A percentile compares a stretch with the other conserved stretches of the same genome.
These are phyloP conservation scores for Drosophila micromelanica DNA, from an alignment of 1,140 invertebrate species.

Conservation along the genomic window DNA sequence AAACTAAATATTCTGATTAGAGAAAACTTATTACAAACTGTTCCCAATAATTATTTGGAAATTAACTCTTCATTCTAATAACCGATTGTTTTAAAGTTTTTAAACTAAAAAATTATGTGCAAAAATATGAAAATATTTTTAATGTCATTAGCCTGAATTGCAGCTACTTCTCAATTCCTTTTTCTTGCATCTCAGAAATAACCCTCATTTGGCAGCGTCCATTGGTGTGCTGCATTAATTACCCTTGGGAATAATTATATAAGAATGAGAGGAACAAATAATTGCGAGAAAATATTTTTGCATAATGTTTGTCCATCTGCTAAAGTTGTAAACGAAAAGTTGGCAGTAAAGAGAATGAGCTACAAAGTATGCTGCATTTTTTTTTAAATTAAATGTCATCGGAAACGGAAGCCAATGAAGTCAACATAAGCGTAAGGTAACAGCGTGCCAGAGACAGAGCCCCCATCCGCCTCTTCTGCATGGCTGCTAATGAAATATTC, in stretches of 20 bases:
- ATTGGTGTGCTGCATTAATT: conserved; percentile 37
- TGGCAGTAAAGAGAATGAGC: conserved; percentile 11
- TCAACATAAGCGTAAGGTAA: conserved; percentile 33
- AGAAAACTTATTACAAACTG: no score
- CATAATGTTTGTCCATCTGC: conserved; percentile 36
- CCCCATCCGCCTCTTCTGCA: conserved; percentile 10
- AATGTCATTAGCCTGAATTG: conserved; percentile 9
- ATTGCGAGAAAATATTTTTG: conserved; percentile 26
- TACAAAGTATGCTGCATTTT: conserved; percentile 66
- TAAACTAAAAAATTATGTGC: no score
- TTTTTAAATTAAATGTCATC: conserved; percentile 55
- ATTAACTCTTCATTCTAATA: no score
- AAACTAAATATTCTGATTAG: no score
- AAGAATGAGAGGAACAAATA: neutral
- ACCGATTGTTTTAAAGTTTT: no score
- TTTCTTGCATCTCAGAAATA: neutral
- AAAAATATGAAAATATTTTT: no score
- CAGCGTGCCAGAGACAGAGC: conserved; percentile 30
- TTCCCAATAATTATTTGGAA: no score
- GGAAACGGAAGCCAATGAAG: conserved; percentile 58
- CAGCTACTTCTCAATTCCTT: neutral
- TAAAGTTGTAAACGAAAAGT: conserved; percentile 10
- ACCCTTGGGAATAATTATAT: conserved; percentile 33
- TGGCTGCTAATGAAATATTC: conserved; percentile 77
- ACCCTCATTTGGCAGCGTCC: conserved; percentile 23